Percentiles rank a stretch among this genome's conserved stretches.
These are phyloP conservation scores for Meloidogyne hapla DNA, from an alignment of 1,140 invertebrate species.

Conservation along the genomic window DNA sequence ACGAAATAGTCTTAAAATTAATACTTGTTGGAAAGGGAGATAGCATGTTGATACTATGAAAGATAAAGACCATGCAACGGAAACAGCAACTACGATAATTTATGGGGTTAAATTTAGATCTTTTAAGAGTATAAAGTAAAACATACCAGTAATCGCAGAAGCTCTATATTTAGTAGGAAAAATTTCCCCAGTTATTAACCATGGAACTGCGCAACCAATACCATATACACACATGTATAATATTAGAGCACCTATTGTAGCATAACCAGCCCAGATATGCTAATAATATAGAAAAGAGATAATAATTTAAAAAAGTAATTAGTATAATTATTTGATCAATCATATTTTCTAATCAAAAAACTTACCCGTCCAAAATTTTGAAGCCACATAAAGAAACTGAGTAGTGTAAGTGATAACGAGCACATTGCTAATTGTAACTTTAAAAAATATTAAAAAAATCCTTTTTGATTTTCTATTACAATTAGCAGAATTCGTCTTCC, in stretches of 20 bases:
- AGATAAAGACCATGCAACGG: slow-evolving; percentile 59
- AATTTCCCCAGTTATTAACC: slow-evolving; percentile 60
- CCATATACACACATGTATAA: slow-evolving; percentile 62
- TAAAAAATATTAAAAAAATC: neutral
- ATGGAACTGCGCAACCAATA: slow-evolving; percentile 59
- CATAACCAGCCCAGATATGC: slow-evolving; percentile 54
- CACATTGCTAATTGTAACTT: slow-evolving; percentile 47
- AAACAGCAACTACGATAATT: slow-evolving; percentile 57
- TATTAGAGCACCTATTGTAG: slow-evolving; percentile 53
- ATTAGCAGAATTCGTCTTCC: slow-evolving; percentile 53
- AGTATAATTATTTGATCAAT: too few species aligned
- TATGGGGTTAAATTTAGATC: slow-evolving; percentile 34
- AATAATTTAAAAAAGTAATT: too few species aligned
- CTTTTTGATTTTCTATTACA: slow-evolving; percentile 29
- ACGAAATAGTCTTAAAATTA: neutral
- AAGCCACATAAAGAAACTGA: slow-evolving; percentile 57
- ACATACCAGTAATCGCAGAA: slow-evolving; percentile 15
- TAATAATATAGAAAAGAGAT: too few species aligned
- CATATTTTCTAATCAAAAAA: neutral
- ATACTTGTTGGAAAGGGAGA: slow-evolving; percentile 60
- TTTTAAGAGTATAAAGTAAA: neutral
- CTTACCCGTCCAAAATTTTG: slow-evolving; percentile 44
- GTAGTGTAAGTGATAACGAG: slow-evolving; percentile 47
- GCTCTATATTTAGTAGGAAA: slow-evolving; percentile 46
- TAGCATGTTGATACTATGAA: slow-evolving; percentile 59